Evolutionary conservation across 2,113 vertebrate species (phyloP), one percentile per base, ranked within the genome.

Genomic region (Boleophthalmus pectinirostris): DNA sequence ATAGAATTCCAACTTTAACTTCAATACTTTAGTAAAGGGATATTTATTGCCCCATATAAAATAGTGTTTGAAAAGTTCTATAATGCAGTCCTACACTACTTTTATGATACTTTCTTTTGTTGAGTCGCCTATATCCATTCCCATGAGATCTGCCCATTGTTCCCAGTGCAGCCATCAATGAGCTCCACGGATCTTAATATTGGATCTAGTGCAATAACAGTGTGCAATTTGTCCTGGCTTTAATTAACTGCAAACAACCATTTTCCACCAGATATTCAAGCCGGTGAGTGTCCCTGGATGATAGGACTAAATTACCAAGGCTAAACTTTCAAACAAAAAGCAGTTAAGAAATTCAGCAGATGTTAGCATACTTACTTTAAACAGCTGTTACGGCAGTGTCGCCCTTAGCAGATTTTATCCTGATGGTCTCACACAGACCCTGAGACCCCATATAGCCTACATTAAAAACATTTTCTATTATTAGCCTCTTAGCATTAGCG

Each of bases 201-300:
- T 33, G 60, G 15, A 63, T 63, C 35, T 64, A 64, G 25, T 33
- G 33, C 7, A 18, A 64, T 64, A 64, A 64, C 60, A 18, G 29
- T 2, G 4, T 29, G 29, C 29, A 2, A 29, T 29, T 29, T 29
- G 29, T 29, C 29, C 29, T 29, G 29, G 20, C 29, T 64, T 64
- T 64, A 64, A 38, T 38, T 64, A 64, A 64, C 56, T 25, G 56
- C 56, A 63, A 35, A 63, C 24, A 63, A 24, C 24, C 25, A 64
- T 64, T 64, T 14, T 23, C 7, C 25, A 64, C 4, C 38, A 43
- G 38, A 10, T 43, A 29, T 38, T 35, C 11, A 35, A 35, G 38
- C 7, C 38, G 9, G 35, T 43, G 35, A 64, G 25, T 64, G 33
- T 29, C 29, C 25, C 13, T 18, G 29, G 25, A 29, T 7, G 60